Evolutionary conservation across 2,113 vertebrate genomes (phyloP).

Genomic region (Hassar affinis): DNA sequence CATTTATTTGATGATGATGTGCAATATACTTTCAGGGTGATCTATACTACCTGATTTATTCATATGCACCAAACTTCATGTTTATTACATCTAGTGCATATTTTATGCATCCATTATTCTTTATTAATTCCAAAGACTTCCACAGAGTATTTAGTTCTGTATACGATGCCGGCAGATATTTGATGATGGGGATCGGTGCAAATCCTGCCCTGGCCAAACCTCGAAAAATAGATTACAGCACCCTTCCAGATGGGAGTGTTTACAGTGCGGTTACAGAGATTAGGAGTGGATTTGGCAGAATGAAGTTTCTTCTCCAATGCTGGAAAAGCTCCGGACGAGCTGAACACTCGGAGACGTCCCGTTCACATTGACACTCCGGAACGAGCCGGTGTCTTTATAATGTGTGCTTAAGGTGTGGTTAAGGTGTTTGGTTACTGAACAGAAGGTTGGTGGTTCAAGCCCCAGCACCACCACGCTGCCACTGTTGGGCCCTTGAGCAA

Average conservation of each 20-base stretch:
- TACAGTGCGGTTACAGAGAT: slow-evolving; percentile 44
- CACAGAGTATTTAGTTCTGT: slow-evolving; percentile 34
- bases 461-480: too few relatives aligned
- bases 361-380: background rate
- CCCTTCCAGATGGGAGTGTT: slow-evolving; percentile 42
- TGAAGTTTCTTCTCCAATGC: background rate
- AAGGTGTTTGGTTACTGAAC: too few relatives aligned
- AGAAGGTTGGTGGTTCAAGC: too few relatives aligned
- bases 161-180: slow-evolving; percentile 15
- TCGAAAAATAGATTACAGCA: slow-evolving; percentile 14
- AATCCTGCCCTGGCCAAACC: slow-evolving; percentile 25
- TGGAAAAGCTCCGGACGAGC: background rate
- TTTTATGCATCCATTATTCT: slow-evolving; percentile 22
- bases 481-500: too few relatives aligned
- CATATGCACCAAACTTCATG: background rate
- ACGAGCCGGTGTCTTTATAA: background rate
- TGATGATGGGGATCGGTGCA: background rate
- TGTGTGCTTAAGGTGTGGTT: too few relatives aligned
- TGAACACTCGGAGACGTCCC: background rate
- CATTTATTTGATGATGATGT: background rate
- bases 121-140: background rate
- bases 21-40: background rate
- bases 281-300: slow-evolving; percentile 48
- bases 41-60: background rate
- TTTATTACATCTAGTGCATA: slow-evolving; percentile 4